Base-by-base conservation (phyloP, 2,888 invertebrate species). In the Agonopterix arenella region DNA sequence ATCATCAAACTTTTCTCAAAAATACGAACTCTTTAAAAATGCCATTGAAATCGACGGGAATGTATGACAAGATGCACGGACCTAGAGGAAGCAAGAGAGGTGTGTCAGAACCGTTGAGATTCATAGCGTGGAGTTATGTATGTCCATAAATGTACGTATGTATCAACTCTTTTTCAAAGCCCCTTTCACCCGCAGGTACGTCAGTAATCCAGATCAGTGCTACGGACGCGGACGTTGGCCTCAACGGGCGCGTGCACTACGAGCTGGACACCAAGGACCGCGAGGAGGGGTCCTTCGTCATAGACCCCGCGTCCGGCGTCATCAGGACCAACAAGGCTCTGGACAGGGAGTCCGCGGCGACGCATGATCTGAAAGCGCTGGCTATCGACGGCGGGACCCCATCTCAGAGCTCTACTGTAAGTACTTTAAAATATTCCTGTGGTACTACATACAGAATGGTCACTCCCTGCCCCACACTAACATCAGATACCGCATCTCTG, bases 311-410 rank as follows among this genome's bases (percentile, higher is more conserved):
- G 0, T 97, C 97, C 0, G 99, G 99, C 0, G 95, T 97, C 1
- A 93, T 99, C 10, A 89, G 98, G 50, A 98, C 97, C 0, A 95
- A 96, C 54, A 96, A 96, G 72, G 92, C 93, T 0, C 76, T 99
- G 52, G 99, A 99, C 75, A 90, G 99, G 36, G 99, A 99, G 79
- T 95, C 95, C 0, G 94, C 94, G 0, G 93, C 96, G 0, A 91
- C 92, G 5, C 98, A 98, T 70, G 94, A 95, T 58, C 76, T 99
- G 48, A 93, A 93, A 54, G 98, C 97, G 0, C 89, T 95, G 47
- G 99, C 98, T 0, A 92, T 96, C 18, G 99, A 99, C 77, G 92
- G 95, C 46, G 99, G 98, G 0, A 92, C 93, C 0, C 96, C 97
- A 0, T 89, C 94, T 0, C 84, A 94, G 10, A 94, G 94, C 10